Conservation (phyloP, 35 echinoderm and acorn worm species). For the Ophiothrix spiculata region DNA sequence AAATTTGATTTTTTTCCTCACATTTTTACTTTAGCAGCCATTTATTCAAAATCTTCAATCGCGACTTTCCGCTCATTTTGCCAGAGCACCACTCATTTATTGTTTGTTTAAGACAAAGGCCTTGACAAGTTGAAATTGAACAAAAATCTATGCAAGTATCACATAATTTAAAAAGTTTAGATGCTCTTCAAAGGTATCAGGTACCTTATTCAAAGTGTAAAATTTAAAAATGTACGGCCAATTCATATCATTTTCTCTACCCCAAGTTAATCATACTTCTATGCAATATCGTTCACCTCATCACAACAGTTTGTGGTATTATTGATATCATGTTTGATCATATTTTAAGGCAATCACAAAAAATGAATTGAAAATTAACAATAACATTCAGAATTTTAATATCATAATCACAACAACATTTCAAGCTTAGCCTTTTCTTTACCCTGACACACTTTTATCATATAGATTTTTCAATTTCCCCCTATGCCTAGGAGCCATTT, state of each 20-base stretch:
- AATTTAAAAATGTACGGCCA: neutral
- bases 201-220: neutral
- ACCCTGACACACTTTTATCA: neutral
- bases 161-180: neutral
- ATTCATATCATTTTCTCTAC: neutral
- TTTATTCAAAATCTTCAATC: too few relatives aligned
- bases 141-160: neutral
- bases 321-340: neutral
- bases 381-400: neutral
- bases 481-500: neutral
- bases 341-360: neutral
- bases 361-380: neutral
- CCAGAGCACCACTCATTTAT: neutral
- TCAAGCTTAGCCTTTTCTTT: too few relatives aligned
- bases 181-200: neutral
- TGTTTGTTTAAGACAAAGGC: neutral
- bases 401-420: too few relatives aligned
- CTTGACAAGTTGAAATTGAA: neutral
- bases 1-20: neutral
- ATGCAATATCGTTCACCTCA: neutral
- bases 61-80: neutral
- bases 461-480: neutral
- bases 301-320: neutral
- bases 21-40: neutral
- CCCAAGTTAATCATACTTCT: neutral